Evolutionary conservation across 2,113 vertebrate genomes (phyloP).

Genomic region (Gnathochromis pfefferi): DNA sequence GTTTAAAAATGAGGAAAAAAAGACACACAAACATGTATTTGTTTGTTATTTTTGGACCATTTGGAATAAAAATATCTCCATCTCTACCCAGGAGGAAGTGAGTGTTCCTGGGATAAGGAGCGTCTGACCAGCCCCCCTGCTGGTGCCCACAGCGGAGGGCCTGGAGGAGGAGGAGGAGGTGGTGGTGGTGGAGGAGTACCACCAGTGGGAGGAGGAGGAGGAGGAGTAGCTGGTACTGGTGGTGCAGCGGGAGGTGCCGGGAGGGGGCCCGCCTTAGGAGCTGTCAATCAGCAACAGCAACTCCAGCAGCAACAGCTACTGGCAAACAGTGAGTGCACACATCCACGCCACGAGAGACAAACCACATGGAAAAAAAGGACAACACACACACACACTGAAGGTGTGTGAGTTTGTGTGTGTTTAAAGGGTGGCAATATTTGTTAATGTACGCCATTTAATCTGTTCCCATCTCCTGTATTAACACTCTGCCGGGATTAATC

Average conservation of each 20-base stretch:
- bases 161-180: slow-evolving; percentile 20
- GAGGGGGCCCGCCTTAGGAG: slow-evolving; percentile 39
- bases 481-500: slow-evolving; percentile 65
- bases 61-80: not conserved
- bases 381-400: not conserved
- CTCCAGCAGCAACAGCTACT: slow-evolving; percentile 58
- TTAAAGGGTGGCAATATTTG: slow-evolving; percentile 48
- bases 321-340: slow-evolving; percentile 57
- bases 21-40: not conserved
- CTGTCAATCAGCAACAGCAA: slow-evolving; percentile 59
- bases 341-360: not conserved
- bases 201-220: not conserved
- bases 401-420: slow-evolving; percentile 1
- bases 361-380: not conserved
- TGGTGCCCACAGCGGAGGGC: slow-evolving; percentile 36
- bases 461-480: slow-evolving; percentile 63
- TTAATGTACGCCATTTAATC: slow-evolving; percentile 65
- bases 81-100: slow-evolving; percentile 58
- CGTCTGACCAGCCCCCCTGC: slow-evolving; percentile 59
- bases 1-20: not conserved
- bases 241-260: slow-evolving; percentile 21
- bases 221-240: not conserved
- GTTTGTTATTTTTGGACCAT: not conserved
- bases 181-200: not conserved
- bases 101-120: slow-evolving; percentile 70